phyloP scores from a whole-genome alignment of 92 coral and sea anemone species.

The Palythoa grandiflora region DNA sequence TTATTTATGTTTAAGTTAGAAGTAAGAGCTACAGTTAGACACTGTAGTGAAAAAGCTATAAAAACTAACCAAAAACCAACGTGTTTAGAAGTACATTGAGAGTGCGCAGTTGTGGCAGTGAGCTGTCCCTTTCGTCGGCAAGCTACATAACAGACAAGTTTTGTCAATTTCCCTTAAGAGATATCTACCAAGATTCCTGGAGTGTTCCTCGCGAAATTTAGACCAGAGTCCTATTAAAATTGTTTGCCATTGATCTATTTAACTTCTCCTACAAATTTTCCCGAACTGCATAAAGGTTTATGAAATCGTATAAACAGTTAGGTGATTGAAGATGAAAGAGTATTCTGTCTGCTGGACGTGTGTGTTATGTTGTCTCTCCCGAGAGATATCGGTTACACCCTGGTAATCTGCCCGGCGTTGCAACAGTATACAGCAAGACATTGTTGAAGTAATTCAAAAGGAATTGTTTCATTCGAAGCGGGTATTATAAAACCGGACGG shows the following conservation, averaged over 20 bases:
- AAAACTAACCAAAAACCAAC: too few relatives aligned
- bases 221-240: too few relatives aligned
- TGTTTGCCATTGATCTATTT: not conserved
- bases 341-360: not conserved
- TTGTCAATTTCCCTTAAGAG: not conserved
- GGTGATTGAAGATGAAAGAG: not conserved
- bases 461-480: not conserved
- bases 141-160: too few relatives aligned
- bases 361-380: not conserved
- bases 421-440: not conserved
- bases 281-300: not conserved
- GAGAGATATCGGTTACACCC: not conserved
- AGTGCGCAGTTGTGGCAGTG: too few relatives aligned
- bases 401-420: not conserved
- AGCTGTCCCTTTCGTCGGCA: too few relatives aligned
- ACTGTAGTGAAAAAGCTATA: too few relatives aligned
- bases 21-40: too few relatives aligned
- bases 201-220: not conserved
- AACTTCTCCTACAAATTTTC: not conserved
- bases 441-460: not conserved
- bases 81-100: too few relatives aligned
- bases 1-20: too few relatives aligned
- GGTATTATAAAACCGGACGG: not conserved
- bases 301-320: not conserved
- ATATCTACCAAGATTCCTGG: not conserved